Base-by-base conservation (phyloP, 2,113 vertebrate genomes). In the Scytalopus superciliaris region DNA sequence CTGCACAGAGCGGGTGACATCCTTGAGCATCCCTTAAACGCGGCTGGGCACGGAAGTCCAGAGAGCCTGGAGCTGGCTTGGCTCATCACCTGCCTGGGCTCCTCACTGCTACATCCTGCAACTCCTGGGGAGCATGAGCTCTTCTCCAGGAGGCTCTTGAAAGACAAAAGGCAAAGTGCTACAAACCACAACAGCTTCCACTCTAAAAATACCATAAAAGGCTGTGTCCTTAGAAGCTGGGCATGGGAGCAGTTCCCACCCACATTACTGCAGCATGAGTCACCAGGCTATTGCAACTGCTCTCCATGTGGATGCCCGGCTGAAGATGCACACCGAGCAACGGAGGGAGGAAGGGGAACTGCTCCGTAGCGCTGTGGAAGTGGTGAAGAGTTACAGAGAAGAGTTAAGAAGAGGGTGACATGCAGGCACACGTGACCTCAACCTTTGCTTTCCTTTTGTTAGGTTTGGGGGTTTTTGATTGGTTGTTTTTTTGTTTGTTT, bases 191-290 rank as follows among this genome's bases (percentile, higher is more conserved):
- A 50, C 68, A 52, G 62, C 81, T 93, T 96, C 85, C 84, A 83
- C 68, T 72, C 87, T 93, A 64, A 95, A 97, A 97, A 95, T 74
- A 95, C 97, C 97, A 97, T 97, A 97, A 97, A 97, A 97, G 97
- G 97, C 95, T 82, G 53, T 63, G 88, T 96, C 95, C 95, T 92
- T 82, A 84, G 53, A 70, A 93, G 63, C 89, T 76, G 94, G 94
- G 93, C 95, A 96, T 89, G 73, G 93, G 84, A 96, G 87, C 92
- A 75, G 85, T 64, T 95, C 96, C 97, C 97, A 94, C 95, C 93
- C 96, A 95, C 96, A 97, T 97, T 95, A 23, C 69, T 97, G 75
- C 84, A 35, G 94, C 76, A 17, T 97, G 97, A 97, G 80, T 97
- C 97, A 97, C 78, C 79, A 3, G 83, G 68, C 91, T 75, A 7